phyloP scores from a whole-genome alignment of 2,113 vertebrate species.

The Dolichotis patagonum region DNA sequence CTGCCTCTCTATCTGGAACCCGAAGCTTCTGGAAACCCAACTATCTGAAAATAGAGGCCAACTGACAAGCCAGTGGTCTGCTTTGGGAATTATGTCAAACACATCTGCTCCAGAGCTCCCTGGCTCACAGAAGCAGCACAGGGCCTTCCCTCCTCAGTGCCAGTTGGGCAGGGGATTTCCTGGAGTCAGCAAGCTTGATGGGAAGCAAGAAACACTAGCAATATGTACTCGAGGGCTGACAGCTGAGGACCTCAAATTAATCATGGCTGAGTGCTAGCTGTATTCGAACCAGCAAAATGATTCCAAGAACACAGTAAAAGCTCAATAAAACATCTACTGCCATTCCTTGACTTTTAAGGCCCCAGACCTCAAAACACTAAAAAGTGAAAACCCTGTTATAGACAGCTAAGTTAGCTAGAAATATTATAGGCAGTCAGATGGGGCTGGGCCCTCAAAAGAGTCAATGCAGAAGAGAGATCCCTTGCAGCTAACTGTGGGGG shows the following conservation, averaged over 20 bases:
- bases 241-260: constrained; percentile 38
- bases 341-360: not conserved
- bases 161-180: not conserved
- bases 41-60: constrained; percentile 57
- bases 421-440: not conserved
- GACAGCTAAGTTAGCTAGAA: not conserved
- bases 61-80: not conserved
- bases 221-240: not conserved
- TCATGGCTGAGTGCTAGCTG: not conserved
- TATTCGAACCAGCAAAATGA: not conserved
- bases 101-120: constrained; percentile 33
- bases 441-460: not conserved
- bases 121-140: not conserved
- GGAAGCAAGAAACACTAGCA: not conserved
- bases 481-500: not conserved
- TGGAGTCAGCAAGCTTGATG: constrained; percentile 40
- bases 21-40: not conserved
- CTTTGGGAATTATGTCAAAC: constrained; percentile 46
- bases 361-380: not conserved
- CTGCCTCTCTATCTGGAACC: not conserved
- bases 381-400: not conserved
- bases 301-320: not conserved
- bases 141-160: not conserved
- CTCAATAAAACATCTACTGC: not conserved
- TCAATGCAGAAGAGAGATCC: not conserved